Percentiles rank a stretch among this genome's conserved stretches.
These are phyloP conservation scores for Tauraco hartlaubi DNA, from an alignment of 2,797 vertebrate genomes.

Conservation along the genomic window DNA sequence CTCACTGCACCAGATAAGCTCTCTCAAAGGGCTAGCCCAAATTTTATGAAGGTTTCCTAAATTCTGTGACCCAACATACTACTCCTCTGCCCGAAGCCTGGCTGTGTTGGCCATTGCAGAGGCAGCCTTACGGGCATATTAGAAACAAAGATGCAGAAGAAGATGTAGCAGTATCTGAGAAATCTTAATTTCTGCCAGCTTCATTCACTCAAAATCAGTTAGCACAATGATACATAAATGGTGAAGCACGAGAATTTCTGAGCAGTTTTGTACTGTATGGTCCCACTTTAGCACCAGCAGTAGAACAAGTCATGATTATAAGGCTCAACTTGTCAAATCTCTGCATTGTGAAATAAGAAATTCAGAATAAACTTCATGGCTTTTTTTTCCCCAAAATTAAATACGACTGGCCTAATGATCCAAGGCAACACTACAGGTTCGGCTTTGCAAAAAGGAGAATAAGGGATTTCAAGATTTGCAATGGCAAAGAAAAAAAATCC, in stretches of 20 bases:
- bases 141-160: background rate
- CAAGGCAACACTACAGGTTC: background rate
- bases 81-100: background rate
- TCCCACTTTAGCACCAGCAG: background rate
- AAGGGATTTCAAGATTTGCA: background rate
- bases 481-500: accelerated
- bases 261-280: background rate
- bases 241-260: background rate
- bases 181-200: background rate
- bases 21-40: background rate
- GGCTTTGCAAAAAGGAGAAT: background rate
- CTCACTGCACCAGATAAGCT: background rate
- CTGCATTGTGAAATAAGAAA: background rate
- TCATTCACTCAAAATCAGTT: background rate
- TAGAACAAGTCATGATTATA: background rate
- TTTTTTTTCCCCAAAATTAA: background rate
- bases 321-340: background rate
- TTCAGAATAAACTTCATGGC: background rate
- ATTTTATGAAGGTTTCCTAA: background rate
- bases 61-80: background rate
- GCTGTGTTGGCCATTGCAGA: background rate
- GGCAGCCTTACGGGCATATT: background rate
- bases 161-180: background rate
- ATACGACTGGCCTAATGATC: background rate
- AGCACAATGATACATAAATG: accelerated